Conservation (phyloP, 2,888 invertebrate species). For the Xanthia icteritia region DNA sequence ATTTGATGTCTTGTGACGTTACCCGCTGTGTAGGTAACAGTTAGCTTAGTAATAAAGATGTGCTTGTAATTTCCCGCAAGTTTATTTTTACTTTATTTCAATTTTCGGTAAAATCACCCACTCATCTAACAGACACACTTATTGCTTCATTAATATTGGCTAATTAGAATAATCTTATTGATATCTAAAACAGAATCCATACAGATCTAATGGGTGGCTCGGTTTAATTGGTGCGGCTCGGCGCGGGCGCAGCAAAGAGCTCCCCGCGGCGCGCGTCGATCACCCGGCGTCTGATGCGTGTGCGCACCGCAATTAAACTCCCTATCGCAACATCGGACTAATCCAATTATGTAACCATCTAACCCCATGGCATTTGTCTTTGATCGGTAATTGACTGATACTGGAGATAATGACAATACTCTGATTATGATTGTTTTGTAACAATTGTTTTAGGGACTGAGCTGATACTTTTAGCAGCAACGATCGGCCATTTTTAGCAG, state of each 20-base stretch:
- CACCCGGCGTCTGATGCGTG: slow-evolving; percentile 78
- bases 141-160: slow-evolving; percentile 28
- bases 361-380: slow-evolving; percentile 78
- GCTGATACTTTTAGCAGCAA: background rate
- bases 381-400: slow-evolving; percentile 81
- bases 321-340: slow-evolving; percentile 82
- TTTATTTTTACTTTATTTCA: background rate
- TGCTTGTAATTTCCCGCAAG: slow-evolving; percentile 14
- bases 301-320: slow-evolving; percentile 86
- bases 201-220: slow-evolving; percentile 67
- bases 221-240: slow-evolving; percentile 77
- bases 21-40: slow-evolving; percentile 38
- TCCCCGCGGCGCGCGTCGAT: slow-evolving; percentile 88
- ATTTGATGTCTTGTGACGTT: slow-evolving; percentile 52
- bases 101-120: background rate
- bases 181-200: slow-evolving; percentile 70
- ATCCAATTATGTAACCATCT: slow-evolving; percentile 88
- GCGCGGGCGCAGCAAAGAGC: slow-evolving; percentile 81
- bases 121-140: background rate
- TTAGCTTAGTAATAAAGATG: slow-evolving; percentile 14
- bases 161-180: slow-evolving; percentile 51
- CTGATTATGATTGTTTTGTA: slow-evolving; percentile 30
- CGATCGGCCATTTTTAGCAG: background rate
- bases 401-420: slow-evolving; percentile 70
- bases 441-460: background rate